phyloP scores from a whole-genome alignment of 2,113 vertebrate genomes.

The Centrocercus urophasianus region DNA sequence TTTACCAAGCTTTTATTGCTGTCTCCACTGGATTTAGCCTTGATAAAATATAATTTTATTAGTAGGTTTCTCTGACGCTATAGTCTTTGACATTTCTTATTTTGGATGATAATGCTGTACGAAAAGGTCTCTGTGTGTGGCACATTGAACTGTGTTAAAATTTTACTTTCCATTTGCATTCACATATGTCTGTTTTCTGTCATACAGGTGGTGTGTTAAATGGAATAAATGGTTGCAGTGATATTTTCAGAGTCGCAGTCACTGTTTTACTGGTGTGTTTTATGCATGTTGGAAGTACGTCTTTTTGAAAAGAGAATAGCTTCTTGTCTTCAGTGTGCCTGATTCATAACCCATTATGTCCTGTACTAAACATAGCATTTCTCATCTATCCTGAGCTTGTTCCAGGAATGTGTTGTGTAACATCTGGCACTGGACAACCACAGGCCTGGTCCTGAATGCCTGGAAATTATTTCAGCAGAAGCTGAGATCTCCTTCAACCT shows the following conservation, averaged over 20 bases:
- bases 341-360: conserved; percentile 65
- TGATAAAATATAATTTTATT: conserved; percentile 31
- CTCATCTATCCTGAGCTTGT: background rate
- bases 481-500: background rate
- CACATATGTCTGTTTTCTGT: conserved; percentile 35
- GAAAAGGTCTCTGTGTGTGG: conserved; percentile 50
- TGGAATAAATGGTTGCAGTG: conserved; percentile 30
- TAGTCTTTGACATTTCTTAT: conserved; percentile 51
- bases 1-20: conserved; percentile 51
- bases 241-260: conserved; percentile 42
- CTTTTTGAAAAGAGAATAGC: background rate
- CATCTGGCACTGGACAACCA: conserved; percentile 17
- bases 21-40: background rate
- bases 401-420: conserved; percentile 68
- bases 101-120: conserved; percentile 23
- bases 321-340: conserved; percentile 53
- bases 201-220: conserved; percentile 23
- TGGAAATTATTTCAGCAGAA: conserved; percentile 49
- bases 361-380: conserved; percentile 32
- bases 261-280: conserved; percentile 28
- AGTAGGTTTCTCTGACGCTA: conserved; percentile 37
- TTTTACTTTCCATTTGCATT: conserved; percentile 48
- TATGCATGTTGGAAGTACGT: background rate
- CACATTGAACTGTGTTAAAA: conserved; percentile 13
- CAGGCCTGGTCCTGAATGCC: background rate